Evolutionary conservation across 1,140 invertebrate genomes (phyloP).

Genomic region (Palaemon carinicauda): DNA sequence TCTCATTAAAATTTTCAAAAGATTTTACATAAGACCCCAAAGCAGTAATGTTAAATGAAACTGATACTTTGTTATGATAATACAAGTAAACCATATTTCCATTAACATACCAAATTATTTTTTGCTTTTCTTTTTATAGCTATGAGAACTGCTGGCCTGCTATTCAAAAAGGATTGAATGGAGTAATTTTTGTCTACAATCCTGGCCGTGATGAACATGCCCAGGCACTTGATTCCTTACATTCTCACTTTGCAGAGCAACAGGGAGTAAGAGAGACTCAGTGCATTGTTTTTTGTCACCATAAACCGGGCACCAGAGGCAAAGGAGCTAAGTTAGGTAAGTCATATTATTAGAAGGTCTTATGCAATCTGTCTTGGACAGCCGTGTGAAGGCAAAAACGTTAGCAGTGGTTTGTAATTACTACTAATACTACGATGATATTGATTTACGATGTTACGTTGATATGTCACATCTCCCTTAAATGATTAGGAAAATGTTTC

Average conservation of each 20-base stretch:
- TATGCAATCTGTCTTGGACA: no score
- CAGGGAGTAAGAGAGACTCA: slow-evolving; percentile 63
- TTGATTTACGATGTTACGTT: no score
- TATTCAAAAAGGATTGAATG: slow-evolving; percentile 74
- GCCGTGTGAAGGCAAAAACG: no score
- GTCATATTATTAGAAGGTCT: background rate
- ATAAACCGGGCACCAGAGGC: slow-evolving; percentile 60
- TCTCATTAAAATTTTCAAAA: no score
- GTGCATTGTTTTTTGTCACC: slow-evolving; percentile 62
- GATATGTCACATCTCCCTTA: no score
- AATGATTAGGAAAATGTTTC: no score
- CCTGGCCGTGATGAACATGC: slow-evolving; percentile 68
- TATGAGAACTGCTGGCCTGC: slow-evolving; percentile 82
- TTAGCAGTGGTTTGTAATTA: no score
- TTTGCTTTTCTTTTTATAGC: slow-evolving; percentile 67
- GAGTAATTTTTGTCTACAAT: slow-evolving; percentile 80
- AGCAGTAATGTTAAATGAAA: no score
- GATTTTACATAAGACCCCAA: no score
- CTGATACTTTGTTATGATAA: no score
- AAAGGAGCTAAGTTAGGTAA: slow-evolving; percentile 40
- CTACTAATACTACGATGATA: no score
- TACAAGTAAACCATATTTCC: background rate
- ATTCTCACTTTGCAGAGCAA: slow-evolving; percentile 76
- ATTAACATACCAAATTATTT: background rate
- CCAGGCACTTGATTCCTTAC: slow-evolving; percentile 76